Evolutionary conservation across 2,888 invertebrate genomes (phyloP), one percentile per base, ranked within the genome.

Genomic region (Eustalomyia histrio): DNA sequence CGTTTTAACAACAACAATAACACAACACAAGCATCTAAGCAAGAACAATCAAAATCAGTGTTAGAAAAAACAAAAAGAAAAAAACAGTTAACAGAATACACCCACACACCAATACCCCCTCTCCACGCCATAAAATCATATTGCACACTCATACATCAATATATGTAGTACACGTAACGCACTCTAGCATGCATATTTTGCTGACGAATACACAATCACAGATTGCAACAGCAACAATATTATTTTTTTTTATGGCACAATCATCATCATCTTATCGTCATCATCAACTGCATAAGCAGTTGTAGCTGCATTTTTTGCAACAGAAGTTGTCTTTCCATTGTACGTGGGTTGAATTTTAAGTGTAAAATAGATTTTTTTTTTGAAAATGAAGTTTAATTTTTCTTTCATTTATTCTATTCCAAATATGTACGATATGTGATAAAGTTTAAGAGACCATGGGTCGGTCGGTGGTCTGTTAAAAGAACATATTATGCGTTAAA

Each of bases 1-100:
- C 29, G 24, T 50, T 50, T 71, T 29, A 50, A 61, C 52, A 39
- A 63, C 33, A 58, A 14, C 24, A 50, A 16, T 64, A 43, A 18
- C 29, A 57, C 29, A 33, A 64, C 52, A 75, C 65, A n/a, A 5
- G 7, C 67, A 57, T 24, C 55, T 18, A 63, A 63, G 39, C 50
- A 57, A 50, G 55, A 55, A 69, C 63, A 76, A 76, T 68, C 47
- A 55, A 47, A 76, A 55, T 63, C 14, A 53, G 33, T 47, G 53
- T 9, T 47, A 63, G 17, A 24, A 63, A 24, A 63, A 16, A n/a
- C n/a, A n/a, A n/a, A n/a, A n/a, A n/a, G n/a, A n/a, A n/a, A n/a
- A 57, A 12, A 61, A 57, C 6, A 63, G 2, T 35, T 47, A 47
- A 14, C 57, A 43, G 0, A 57, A 14, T 17, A 68, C 43, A 55